Evolutionary conservation across 2,888 invertebrate species (phyloP).

Genomic region (Chaitophorus viminalis): DNA sequence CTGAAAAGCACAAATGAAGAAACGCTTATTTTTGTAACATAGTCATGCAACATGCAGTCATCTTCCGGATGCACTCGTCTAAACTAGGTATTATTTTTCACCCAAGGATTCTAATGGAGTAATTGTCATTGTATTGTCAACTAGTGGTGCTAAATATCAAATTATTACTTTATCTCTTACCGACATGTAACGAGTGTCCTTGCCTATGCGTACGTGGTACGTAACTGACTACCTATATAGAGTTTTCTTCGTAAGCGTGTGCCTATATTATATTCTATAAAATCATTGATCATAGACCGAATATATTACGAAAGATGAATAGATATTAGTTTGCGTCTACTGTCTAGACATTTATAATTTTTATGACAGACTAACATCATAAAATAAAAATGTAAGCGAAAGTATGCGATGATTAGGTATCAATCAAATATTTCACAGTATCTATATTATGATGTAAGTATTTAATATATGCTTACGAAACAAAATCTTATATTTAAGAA

Average conservation of each 20-base stretch:
- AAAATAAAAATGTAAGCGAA: neutral
- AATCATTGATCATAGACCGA: neutral
- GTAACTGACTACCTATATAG: no score
- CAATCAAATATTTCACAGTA: neutral
- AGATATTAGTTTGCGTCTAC: constrained; percentile 50
- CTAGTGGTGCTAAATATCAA: constrained; percentile 20
- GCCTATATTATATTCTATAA: neutral
- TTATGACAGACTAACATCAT: constrained; percentile 9
- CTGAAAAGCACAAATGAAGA: neutral
- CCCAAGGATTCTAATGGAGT: constrained; percentile 6
- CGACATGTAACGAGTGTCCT: constrained; percentile 23
- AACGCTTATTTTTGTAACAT: neutral
- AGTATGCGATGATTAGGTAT: neutral
- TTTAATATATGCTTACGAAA: neutral
- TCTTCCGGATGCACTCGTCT: neutral
- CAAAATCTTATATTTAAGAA: neutral
- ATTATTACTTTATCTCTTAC: constrained; percentile 18
- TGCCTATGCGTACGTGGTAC: neutral
- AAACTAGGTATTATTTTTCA: neutral
- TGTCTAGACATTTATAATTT: constrained; percentile 42
- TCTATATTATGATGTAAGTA: neutral
- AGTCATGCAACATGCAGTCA: no score
- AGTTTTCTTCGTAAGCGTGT: constrained; percentile 1
- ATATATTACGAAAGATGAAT: constrained; percentile 40
- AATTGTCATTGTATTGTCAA: neutral